These are phyloP conservation scores for Dermatophagoides farinae DNA, from an alignment of 1,140 invertebrate genomes.

Conservation along the genomic window DNA sequence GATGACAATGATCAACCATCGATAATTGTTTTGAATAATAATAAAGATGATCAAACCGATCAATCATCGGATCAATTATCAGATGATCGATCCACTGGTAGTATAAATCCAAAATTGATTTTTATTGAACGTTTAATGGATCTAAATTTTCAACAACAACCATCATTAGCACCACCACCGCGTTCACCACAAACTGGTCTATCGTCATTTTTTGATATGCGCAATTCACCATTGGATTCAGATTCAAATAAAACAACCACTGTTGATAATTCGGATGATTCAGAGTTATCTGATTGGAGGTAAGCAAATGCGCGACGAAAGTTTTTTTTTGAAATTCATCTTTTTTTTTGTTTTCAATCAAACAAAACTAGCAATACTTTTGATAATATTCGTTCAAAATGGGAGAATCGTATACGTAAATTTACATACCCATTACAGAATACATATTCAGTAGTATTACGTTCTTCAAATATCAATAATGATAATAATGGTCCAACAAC, in stretches of 20 bases:
- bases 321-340: background rate
- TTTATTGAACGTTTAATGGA: conserved; percentile 7
- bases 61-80: background rate
- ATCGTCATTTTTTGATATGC: background rate
- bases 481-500: background rate
- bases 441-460: conserved; percentile 1
- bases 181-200: background rate
- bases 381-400: background rate
- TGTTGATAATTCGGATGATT: background rate
- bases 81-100: background rate
- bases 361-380: background rate
- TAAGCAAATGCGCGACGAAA: background rate
- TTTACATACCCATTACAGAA: conserved; percentile 6
- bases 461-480: background rate
- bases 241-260: background rate
- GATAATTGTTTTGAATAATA: background rate
- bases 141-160: background rate
- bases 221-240: background rate
- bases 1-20: background rate
- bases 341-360: too few relatives aligned
- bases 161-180: background rate
- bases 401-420: conserved; percentile 1
- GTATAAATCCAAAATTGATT: conserved; percentile 1
- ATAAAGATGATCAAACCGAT: background rate
- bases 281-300: background rate